Base-by-base conservation (phyloP, 2,888 invertebrate genomes). In the Baronia brevicornis region DNA sequence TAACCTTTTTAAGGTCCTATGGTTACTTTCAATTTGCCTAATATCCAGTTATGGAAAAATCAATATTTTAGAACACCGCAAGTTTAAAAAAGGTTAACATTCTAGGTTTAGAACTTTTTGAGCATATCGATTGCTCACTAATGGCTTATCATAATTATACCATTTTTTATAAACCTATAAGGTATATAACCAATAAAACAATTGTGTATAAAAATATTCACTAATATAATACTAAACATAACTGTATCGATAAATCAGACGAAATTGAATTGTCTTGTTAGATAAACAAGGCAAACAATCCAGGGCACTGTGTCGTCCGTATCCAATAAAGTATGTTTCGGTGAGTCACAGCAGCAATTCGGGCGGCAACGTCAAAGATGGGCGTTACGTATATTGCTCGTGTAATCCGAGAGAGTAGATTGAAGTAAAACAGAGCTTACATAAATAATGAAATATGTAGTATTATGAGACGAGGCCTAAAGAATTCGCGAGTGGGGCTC, bases 371-470 rank as follows among this genome's bases (percentile, higher is more conserved):
- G 35, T 30, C 30, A 35, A 35, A 43, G 42, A 42, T 41, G 38
- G 41, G 44, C 41, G 38, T 64, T 61, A 67, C 54, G 61, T 61
- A 63, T 61, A 68, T 69, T 61, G 60, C 57, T 51, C 55, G 60
- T 57, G 63, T 67, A 75, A 78, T 77, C 61, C 60, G 56, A 40
- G 54, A 59, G 57, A 65, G 61, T 56, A 63, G 56, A 62, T 61
- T 60, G 72, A 60, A 77, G 77, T 75, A 70, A 71, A 75, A 77
- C 72, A 72, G 67, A 59, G 70, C 71, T 64, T 75, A 72, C 75
- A 82, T 82, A 75, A 82, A 80, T 82, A 80, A 82, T 82, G 71
- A 78, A 79, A 78, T 79, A 79, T 80, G 75, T 77, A 72, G 71
- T 77, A 79, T 79, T 78, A 80, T 74, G 77, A 77, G 79, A 78